Evolutionary conservation across 2,113 vertebrate genomes (phyloP), one percentile per base, ranked within the genome.

Genomic region (Phainopepla nitens): DNA sequence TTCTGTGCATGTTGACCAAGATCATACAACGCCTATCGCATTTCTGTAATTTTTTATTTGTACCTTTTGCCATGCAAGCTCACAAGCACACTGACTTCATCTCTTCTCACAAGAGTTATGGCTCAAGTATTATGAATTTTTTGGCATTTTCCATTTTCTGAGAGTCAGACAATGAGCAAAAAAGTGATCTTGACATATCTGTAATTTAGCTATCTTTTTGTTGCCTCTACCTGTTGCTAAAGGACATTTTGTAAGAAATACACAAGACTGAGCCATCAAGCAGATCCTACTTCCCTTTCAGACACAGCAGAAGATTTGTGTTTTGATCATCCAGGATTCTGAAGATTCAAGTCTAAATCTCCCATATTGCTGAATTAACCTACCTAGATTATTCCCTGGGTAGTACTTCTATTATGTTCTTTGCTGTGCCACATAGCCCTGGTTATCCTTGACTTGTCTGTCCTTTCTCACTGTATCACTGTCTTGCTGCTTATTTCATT

Each of bases 11-110:
- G 0, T 72, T 69, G 28, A 64, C 41, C 22, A 65, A 81, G 54
- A 58, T 33, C 0, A 0, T 44, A 24, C 19, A 41, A 20, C 29
- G 19, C 17, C 39, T 45, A 42, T 23, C 0, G 0, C 2, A 2
- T 45, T 81, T 87, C 58, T 83, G 13, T 44, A 25, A 4, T 88
- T 76, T 64, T 62, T n/a, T 36, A 16, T 78, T 64, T 80, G 35
- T 47, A 50, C 13, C 20, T 12, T 80, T 69, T 72, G 11, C n/a
- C 31, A 49, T 22, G 21, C 33, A 50, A 80, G 27, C 41, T 69
- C 29, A 9, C 39, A 51, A 42, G 13, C 33, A 79, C 35, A 41
- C 36, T 45, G 62, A 86, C 27, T 92, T 50, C 25, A 8, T 49
- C 41, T 80, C 31, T 75, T 89, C 47, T 35, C 23, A 35, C 9